phyloP scores from a whole-genome alignment of 2,113 vertebrate species.

The Regulus satrapa region DNA sequence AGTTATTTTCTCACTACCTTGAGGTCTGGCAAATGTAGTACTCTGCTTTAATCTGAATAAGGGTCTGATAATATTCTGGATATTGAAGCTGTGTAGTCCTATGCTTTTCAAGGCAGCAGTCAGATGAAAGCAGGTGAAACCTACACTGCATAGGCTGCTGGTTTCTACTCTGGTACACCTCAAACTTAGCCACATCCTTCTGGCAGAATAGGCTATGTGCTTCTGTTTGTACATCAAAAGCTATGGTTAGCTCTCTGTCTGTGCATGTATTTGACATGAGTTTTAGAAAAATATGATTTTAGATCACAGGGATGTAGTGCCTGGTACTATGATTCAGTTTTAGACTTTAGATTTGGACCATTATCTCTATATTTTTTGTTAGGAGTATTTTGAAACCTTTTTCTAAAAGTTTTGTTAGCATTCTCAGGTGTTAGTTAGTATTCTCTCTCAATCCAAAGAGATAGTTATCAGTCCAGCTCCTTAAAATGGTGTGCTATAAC shows the following conservation, averaged over 20 bases:
- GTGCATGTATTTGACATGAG: background rate
- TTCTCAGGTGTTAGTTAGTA: background rate
- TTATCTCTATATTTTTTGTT: background rate
- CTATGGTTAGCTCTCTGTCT: background rate
- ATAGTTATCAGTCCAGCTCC: background rate
- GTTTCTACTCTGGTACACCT: background rate
- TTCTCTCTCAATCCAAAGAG: background rate
- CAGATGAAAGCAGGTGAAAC: background rate
- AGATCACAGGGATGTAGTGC: background rate
- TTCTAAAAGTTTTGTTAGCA: background rate
- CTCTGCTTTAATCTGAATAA: background rate
- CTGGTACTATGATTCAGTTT: background rate
- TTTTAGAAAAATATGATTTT: background rate
- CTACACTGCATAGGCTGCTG: background rate
- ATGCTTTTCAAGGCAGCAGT: background rate
- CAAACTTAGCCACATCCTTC: background rate
- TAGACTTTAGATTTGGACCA: background rate
- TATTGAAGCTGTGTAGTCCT: background rate
- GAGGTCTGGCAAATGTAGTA: background rate
- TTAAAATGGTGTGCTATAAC: background rate
- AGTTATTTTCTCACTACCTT: background rate
- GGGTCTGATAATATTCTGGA: background rate
- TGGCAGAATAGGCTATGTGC: background rate
- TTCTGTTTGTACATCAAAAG: background rate
- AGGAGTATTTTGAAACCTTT: background rate